A percentile compares a stretch with the other conserved stretches of the same genome.
phyloP scores from a whole-genome alignment of 2,888 invertebrate genomes.

The Timandra comae region DNA sequence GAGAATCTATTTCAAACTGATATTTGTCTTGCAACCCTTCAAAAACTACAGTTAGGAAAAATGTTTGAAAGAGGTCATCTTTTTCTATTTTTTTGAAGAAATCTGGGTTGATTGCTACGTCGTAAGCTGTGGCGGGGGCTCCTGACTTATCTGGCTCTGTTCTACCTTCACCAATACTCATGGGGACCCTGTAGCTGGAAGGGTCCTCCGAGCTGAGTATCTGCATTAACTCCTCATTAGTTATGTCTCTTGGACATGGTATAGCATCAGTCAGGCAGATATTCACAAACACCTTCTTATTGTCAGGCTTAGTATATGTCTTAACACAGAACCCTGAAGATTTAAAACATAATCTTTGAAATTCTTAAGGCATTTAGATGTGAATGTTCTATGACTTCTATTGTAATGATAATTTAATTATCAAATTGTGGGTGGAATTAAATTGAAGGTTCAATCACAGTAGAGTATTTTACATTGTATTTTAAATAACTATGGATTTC shows the following conservation, averaged over 20 bases:
- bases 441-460: no score
- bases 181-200: slow-evolving; percentile 86
- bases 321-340: slow-evolving; percentile 87
- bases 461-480: no score
- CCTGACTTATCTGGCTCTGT: slow-evolving; percentile 87
- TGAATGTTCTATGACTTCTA: no score
- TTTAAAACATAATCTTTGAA: no score
- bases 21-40: slow-evolving; percentile 87
- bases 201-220: slow-evolving; percentile 83
- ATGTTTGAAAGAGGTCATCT: slow-evolving; percentile 83
- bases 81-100: slow-evolving; percentile 86
- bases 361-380: no score
- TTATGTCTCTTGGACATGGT: slow-evolving; percentile 83
- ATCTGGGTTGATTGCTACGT: slow-evolving; percentile 87
- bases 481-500: no score
- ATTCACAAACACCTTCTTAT: slow-evolving; percentile 89
- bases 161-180: slow-evolving; percentile 92
- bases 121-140: slow-evolving; percentile 84
- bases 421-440: no score
- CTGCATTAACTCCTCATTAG: slow-evolving; percentile 81
- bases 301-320: slow-evolving; percentile 78
- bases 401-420: no score
- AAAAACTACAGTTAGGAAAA: slow-evolving; percentile 86
- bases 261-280: slow-evolving; percentile 88
- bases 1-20: slow-evolving; percentile 80